phyloP scores from a whole-genome alignment of 2,888 invertebrate species.

The Arge pagana region DNA sequence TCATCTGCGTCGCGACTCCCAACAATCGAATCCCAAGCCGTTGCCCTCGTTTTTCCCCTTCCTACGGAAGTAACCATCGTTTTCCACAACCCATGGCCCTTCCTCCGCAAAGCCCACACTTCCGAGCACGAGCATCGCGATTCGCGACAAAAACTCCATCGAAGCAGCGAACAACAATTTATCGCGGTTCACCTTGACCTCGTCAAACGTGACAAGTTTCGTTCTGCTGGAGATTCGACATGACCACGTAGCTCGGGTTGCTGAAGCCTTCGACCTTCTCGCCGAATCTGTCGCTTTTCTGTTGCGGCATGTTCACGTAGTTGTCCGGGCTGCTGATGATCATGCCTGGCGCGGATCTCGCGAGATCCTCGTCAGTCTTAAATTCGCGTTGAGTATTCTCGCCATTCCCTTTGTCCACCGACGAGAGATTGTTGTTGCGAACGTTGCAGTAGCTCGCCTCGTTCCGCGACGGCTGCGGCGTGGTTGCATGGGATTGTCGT shows the following conservation, averaged over 20 bases:
- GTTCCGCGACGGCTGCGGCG: constrained; percentile 23
- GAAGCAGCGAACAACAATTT: no score
- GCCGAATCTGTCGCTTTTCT: constrained; percentile 54
- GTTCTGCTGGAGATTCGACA: constrained; percentile 36
- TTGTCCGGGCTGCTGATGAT: constrained; percentile 56
- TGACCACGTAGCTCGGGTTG: constrained; percentile 56
- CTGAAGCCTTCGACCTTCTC: constrained; percentile 48
- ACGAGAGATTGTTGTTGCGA: constrained; percentile 27
- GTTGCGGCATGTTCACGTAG: constrained; percentile 63
- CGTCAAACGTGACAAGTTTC: no score
- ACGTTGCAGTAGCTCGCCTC: constrained; percentile 50
- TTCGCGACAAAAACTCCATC: no score
- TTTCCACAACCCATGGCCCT: no score
- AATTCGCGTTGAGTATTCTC: constrained; percentile 48
- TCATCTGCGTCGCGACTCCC: no score
- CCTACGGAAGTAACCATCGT: no score
- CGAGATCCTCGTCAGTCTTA: constrained; percentile 40
- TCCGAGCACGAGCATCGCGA: no score
- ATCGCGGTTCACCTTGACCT: no score
- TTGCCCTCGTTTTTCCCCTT: no score
- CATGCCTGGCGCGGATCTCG: no score
- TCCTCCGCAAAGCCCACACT: no score
- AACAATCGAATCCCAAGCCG: no score
- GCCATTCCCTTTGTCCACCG: constrained; percentile 16
- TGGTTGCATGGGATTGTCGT: constrained; percentile 32